phyloP scores from a whole-genome alignment of 2,113 vertebrate genomes.

The Neolamprologus modestus region DNA sequence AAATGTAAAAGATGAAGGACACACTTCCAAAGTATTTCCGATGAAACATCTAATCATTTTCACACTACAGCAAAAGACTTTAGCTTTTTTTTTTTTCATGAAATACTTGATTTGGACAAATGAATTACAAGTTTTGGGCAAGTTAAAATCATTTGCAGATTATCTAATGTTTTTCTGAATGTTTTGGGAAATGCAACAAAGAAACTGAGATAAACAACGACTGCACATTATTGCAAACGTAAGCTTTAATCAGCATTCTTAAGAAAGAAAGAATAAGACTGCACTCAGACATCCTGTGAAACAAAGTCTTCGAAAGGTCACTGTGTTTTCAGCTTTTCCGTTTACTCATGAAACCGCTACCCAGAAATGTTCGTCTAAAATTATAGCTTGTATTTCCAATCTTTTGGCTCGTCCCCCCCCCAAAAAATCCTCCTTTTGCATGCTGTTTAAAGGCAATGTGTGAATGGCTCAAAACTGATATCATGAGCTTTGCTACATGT shows the following conservation, averaged over 20 bases:
- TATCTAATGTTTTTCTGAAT: background rate
- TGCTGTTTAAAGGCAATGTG: background rate
- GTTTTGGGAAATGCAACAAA: background rate
- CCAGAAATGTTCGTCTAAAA: background rate
- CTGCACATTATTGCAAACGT: background rate
- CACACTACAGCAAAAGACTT: no score
- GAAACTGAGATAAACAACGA: background rate
- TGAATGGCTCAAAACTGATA: background rate
- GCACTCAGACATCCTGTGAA: background rate
- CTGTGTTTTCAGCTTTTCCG: background rate
- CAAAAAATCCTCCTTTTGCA: rapidly evolving
- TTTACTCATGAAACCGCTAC: background rate
- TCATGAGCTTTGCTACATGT: background rate
- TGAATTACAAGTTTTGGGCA: background rate
- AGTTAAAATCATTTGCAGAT: background rate
- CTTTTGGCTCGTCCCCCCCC: background rate
- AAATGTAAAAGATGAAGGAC: background rate
- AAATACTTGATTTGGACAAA: background rate
- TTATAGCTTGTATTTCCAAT: background rate
- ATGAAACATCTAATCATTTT: background rate
- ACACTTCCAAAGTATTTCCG: background rate
- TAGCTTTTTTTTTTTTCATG: background rate
- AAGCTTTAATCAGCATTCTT: background rate
- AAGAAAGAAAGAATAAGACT: background rate
- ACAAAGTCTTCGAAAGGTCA: background rate